Evolutionary conservation across 1,140 invertebrate species (phyloP), one percentile per base, ranked within the genome.

Genomic region (Diachasmimorpha longicaudata): DNA sequence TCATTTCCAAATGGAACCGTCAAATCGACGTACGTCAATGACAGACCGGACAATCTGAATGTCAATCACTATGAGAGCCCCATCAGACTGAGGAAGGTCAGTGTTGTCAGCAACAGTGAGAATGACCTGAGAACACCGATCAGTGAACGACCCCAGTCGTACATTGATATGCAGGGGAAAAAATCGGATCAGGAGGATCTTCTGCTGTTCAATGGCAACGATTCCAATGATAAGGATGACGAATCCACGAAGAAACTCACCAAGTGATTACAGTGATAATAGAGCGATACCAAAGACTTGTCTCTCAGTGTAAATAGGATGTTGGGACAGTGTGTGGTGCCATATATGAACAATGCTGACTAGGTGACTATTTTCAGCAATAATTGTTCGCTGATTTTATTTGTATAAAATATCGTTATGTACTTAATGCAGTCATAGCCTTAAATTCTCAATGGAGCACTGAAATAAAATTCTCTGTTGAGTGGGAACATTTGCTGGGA

Each of bases 61-160:
- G 46, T 74, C 6, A 85, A 83, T 84, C 88, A 90, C 42, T 91
- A 91, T 72, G 90, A 90, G 76, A 90, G 86, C 66, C 90, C 90
- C 1, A 88, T 90, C 48, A 90, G 89, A 78, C 52, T 89, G 13
- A 77, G 85, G n/a, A 85, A 85, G 44, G 63, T 67, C 0, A 86
- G 85, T 76, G 78, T 86, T 1, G 73, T 81, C 9, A 87, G 86
- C 55, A 85, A 81, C 63, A 87, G 83, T 74, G 87, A 88, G 19
- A 89, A 89, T 75, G 84, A 88, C 37, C 71, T 86, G 4, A 84
- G 80, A 55, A 87, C 85, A 19, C 82, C 85, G 5, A 81, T 83
- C 0, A 87, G 85, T 70, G 87, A 86, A 73, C 83, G 84, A 19
- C 85, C 87, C 0, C 88, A 89, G 58, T 89, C 89, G 46, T 91